A percentile compares a stretch with the other conserved stretches of the same genome.
These are phyloP conservation scores for Meandrusa payeni DNA, from an alignment of 2,888 invertebrate genomes.

Conservation along the genomic window DNA sequence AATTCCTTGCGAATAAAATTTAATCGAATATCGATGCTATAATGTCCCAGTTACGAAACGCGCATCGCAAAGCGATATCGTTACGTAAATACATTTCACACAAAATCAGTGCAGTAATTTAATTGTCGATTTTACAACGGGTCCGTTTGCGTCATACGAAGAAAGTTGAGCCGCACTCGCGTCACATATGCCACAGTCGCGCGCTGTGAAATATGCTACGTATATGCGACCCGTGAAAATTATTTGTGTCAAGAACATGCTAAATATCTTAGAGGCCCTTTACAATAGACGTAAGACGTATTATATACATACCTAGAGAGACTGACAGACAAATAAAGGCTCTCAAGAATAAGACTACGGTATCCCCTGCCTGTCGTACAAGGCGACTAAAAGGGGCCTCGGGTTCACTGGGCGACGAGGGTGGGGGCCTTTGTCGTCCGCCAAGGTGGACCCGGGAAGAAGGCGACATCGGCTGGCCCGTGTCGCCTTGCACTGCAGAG, in stretches of 20 bases:
- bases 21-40: not conserved
- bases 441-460: too few species aligned
- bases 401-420: too few species aligned
- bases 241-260: constrained; percentile 9
- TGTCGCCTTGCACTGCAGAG: too few species aligned
- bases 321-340: too few species aligned
- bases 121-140: constrained; percentile 8
- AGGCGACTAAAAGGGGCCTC: too few species aligned
- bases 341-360: too few species aligned
- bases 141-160: constrained; percentile 10
- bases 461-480: too few species aligned
- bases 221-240: constrained; percentile 1
- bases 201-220: too few species aligned
- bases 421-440: too few species aligned
- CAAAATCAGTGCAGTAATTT: constrained; percentile 10
- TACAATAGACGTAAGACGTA: not conserved
- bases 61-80: constrained; percentile 5
- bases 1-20: too few species aligned
- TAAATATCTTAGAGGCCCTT: constrained; percentile 8
- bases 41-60: constrained; percentile 14
- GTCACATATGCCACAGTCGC: not conserved
- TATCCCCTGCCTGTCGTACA: too few species aligned
- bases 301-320: too few species aligned
- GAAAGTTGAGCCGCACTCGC: constrained; percentile 5
- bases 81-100: constrained; percentile 14